phyloP scores from a whole-genome alignment of 2,888 invertebrate genomes.

The Dascillus cervinus region DNA sequence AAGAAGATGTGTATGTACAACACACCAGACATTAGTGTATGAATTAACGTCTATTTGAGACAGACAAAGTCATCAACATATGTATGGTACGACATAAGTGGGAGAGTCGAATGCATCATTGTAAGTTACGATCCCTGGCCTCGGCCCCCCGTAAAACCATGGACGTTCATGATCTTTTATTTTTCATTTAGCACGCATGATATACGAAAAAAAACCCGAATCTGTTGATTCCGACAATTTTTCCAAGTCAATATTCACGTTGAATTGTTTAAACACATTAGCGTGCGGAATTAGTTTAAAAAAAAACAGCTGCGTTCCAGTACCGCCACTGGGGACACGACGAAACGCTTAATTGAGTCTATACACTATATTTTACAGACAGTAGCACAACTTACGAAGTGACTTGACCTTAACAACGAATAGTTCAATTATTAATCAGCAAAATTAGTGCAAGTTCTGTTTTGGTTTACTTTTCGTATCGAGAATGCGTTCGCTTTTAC shows the following conservation, averaged over 20 bases:
- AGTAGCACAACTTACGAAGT: slow-evolving; percentile 23
- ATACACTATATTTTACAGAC: slow-evolving; percentile 27
- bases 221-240: too few species aligned
- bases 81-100: slow-evolving; percentile 25
- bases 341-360: slow-evolving; percentile 30
- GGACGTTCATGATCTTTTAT: slow-evolving; percentile 15
- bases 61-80: slow-evolving; percentile 26
- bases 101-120: slow-evolving; percentile 31
- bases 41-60: slow-evolving; percentile 19
- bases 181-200: too few species aligned
- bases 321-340: slow-evolving; percentile 10
- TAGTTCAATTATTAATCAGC: not conserved
- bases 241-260: too few species aligned
- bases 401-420: slow-evolving; percentile 14
- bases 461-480: not conserved
- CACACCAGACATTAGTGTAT: too few species aligned
- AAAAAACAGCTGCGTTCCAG: slow-evolving; percentile 5
- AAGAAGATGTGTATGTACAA: too few species aligned
- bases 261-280: too few species aligned
- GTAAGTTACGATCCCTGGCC: slow-evolving; percentile 27
- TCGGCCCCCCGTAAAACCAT: slow-evolving; percentile 24
- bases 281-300: too few species aligned
- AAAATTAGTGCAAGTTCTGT: slow-evolving; percentile 3
- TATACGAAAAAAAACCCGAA: too few species aligned
- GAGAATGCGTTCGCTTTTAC: not conserved